A percentile compares a stretch with the other conserved stretches of the same genome.
These are phyloP conservation scores for Scomber colias DNA, from an alignment of 2,113 vertebrate species.

Conservation along the genomic window DNA sequence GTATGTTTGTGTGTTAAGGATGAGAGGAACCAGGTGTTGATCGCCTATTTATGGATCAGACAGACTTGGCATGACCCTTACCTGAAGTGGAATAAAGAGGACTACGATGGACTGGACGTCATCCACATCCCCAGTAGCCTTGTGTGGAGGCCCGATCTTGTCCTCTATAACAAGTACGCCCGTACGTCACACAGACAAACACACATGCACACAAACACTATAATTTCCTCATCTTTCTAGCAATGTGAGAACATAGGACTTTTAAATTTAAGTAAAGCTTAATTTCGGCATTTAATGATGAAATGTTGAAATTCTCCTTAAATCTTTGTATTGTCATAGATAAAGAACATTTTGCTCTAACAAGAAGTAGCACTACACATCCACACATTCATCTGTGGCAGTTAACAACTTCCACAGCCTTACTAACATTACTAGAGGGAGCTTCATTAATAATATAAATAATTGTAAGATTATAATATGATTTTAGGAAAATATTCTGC, in stretches of 20 bases:
- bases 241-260: background rate
- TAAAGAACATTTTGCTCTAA: background rate
- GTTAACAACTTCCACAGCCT: background rate
- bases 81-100: constrained; percentile 94
- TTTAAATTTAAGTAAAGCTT: background rate
- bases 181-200: constrained; percentile 45
- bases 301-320: background rate
- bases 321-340: background rate
- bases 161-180: constrained; percentile 97
- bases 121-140: constrained; percentile 96
- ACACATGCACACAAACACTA: background rate
- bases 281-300: background rate
- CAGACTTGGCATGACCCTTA: constrained; percentile 96
- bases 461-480: background rate
- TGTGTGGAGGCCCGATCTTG: constrained; percentile 97
- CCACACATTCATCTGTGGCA: background rate
- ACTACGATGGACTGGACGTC: constrained; percentile 95
- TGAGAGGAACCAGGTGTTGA: constrained; percentile 97
- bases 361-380: background rate
- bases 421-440: background rate
- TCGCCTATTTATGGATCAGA: constrained; percentile 96
- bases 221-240: background rate
- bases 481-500: background rate
- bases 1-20: constrained; percentile 83
- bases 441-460: background rate